phyloP scores from a whole-genome alignment of 64 coral and sea anemone genomes.

The Actinia equina region DNA sequence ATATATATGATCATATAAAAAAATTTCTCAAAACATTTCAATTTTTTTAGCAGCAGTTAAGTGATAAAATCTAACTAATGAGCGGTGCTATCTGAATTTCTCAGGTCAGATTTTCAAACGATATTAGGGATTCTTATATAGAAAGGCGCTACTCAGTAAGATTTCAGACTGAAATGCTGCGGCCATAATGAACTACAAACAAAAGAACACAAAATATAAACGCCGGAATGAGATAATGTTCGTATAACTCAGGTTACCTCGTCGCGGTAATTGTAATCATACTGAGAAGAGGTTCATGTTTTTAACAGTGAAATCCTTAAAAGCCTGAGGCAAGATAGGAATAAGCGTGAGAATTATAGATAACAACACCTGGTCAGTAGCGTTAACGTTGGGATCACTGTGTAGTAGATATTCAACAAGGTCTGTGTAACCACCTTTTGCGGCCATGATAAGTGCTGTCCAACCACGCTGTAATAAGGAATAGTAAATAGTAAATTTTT shows the following conservation, averaged over 20 bases:
- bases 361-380: conserved; percentile 72
- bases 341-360: not conserved
- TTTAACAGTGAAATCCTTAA: not conserved
- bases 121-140: not conserved
- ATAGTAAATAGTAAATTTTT: not conserved
- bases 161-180: not conserved
- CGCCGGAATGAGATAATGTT: not conserved
- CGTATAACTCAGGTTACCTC: not conserved
- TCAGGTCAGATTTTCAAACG: not conserved
- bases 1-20: too few species aligned
- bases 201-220: not conserved
- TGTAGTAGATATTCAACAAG: conserved; percentile 62
- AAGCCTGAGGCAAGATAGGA: not conserved
- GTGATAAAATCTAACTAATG: not conserved
- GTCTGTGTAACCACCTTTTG: conserved; percentile 84
- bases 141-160: not conserved
- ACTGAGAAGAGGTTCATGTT: not conserved
- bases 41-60: not conserved
- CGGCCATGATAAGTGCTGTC: conserved; percentile 94
- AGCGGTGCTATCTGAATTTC: not conserved
- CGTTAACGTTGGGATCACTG: conserved; percentile 76
- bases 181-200: not conserved
- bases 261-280: not conserved
- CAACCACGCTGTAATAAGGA: conserved; percentile 63
- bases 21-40: too few species aligned